Evolutionary conservation across 2,113 vertebrate species (phyloP), one percentile per base, ranked within the genome.

Genomic region (Burhinus oedicnemus): DNA sequence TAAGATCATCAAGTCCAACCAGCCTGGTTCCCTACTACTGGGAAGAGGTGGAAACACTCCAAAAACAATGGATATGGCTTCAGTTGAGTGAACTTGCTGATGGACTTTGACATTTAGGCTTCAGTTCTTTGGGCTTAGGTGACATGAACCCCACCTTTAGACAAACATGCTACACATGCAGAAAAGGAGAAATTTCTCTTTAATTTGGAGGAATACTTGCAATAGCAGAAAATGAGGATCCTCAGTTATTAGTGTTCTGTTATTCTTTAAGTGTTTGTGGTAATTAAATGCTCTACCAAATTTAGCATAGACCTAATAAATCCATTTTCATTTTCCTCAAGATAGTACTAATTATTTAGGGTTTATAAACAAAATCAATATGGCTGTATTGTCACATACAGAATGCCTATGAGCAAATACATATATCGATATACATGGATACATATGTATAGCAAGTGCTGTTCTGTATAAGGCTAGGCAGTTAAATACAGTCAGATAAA

Each of bases 401-500:
- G n/a, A 81, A 78, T 26, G 62, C 18, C 16, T 88, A 11, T 36
- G 49, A 82, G 78, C 65, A 72, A 69, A 49, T 18, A 54, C 11
- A 58, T 61, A 3, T 1, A 45, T 22, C 49, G 20, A 25, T 19
- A 18, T 15, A 20, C 17, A 20, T 32, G 15, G 27, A 55, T 64
- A 64, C 34, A 22, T 52, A 66, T 64, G n/a, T 52, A 11, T 11
- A 52, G 45, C 79, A 58, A 72, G 21, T n/a, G n/a, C 51, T 80
- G 51, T 4, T 83, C 66, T 74, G 27, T 25, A 17, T 51, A 51
- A 91, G 81, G 54, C 66, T 62, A 7, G 51, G 81, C 66, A 80
- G 78, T 83, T 95, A 95, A 94, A 83, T 81, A 93, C 36, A 90
- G 32, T 45, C 87, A 66, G 38, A 95, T 93, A 70, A 93, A 96